These are phyloP conservation scores for Parasteatoda tepidariorum DNA, from an alignment of 1,140 invertebrate genomes.

Conservation along the genomic window DNA sequence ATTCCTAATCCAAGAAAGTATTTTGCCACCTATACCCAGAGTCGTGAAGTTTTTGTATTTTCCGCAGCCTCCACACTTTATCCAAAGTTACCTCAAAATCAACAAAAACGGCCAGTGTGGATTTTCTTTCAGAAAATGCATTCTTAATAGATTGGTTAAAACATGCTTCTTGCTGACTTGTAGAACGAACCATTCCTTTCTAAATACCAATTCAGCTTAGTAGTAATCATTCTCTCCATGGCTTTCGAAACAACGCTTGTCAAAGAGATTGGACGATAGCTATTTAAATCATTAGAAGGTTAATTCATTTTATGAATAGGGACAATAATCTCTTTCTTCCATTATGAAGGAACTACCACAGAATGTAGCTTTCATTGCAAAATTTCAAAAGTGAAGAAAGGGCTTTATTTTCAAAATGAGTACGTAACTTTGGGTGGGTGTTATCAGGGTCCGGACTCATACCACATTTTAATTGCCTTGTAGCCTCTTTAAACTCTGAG, in stretches of 20 bases:
- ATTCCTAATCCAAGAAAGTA: no score
- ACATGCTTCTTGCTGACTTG: neutral
- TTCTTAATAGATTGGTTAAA: neutral
- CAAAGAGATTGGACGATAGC: neutral
- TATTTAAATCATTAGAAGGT: neutral
- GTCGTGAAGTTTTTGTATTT: neutral
- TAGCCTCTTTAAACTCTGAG: no score
- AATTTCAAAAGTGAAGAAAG: no score
- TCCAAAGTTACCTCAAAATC: conserved; percentile 16
- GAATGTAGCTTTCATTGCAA: no score
- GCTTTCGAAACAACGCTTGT: conserved; percentile 11
- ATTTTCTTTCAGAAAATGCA: neutral
- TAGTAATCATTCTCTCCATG: neutral
- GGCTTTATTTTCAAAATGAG: no score
- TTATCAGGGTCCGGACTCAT: no score
- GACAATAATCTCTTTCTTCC: neutral
- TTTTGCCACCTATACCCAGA: no score
- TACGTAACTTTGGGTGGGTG: no score
- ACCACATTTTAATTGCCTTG: no score
- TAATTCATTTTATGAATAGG: neutral
- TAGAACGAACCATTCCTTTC: neutral
- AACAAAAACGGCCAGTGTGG: neutral
- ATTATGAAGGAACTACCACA: neutral
- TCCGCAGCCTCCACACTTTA: neutral
- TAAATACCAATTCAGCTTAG: neutral